Percentiles rank a stretch among this genome's conserved stretches.
Conservation (phyloP, 2,797 vertebrate genomes). For the Lerista edwardsae region DNA sequence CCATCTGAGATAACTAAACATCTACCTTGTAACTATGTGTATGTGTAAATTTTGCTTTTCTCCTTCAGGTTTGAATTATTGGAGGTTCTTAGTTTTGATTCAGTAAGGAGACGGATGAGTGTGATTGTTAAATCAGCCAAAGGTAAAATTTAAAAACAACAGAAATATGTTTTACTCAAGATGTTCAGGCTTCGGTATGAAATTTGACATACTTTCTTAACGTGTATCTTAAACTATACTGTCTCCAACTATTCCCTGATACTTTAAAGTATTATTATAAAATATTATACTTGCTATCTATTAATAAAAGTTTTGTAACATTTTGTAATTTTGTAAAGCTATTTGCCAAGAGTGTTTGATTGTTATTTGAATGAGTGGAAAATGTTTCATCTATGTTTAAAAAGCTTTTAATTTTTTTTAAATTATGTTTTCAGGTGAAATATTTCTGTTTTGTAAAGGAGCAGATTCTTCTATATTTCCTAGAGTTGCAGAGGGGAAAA, state of each 20-base stretch:
- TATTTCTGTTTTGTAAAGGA: constrained; percentile 95
- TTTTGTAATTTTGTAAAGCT: not conserved
- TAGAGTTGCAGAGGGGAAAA: constrained; percentile 90
- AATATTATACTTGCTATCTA: not conserved
- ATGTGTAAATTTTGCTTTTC: constrained; percentile 22
- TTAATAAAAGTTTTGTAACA: not conserved
- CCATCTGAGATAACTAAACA: not conserved
- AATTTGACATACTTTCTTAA: constrained; percentile 5
- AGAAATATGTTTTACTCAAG: not conserved
- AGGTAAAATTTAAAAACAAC: constrained; percentile 76
- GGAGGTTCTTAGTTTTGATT: constrained; percentile 93
- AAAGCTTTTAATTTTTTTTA: constrained; percentile 35
- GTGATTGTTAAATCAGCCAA: constrained; percentile 87
- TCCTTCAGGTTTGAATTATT: constrained; percentile 88
- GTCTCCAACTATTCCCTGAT: not conserved
- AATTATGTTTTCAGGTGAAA: constrained; percentile 81
- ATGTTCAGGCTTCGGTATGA: not conserved
- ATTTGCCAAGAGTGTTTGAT: not conserved
- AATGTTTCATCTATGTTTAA: not conserved
- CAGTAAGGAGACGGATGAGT: constrained; percentile 95
- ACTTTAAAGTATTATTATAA: not conserved
- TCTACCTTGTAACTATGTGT: not conserved
- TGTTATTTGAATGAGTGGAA: not conserved
- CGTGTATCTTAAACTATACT: not conserved
- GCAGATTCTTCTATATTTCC: constrained; percentile 98